Evolutionary conservation across 2,113 vertebrate species (phyloP).

Genomic region (Megaleporinus macrocephalus): DNA sequence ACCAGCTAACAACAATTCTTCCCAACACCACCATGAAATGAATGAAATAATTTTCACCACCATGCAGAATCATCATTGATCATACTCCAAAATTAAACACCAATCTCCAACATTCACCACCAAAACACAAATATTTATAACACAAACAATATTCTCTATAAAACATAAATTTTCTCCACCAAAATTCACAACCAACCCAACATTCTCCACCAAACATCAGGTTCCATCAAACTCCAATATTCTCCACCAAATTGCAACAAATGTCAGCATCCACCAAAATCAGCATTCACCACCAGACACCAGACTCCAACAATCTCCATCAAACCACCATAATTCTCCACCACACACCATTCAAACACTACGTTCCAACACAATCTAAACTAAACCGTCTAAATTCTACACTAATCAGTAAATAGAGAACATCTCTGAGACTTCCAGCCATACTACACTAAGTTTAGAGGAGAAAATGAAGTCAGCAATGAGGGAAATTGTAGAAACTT

Average conservation of each 20-base stretch:
- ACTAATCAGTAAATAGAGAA: no score
- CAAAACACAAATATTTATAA: not conserved
- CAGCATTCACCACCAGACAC: not conserved
- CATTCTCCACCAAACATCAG: not conserved
- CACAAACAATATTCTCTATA: not conserved
- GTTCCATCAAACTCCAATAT: not conserved
- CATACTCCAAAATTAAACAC: not conserved
- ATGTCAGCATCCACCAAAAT: not conserved
- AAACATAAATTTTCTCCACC: not conserved
- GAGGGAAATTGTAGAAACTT: not conserved
- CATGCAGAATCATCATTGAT: not conserved
- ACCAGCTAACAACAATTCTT: no score
- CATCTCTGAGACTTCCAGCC: no score
- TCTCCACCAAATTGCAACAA: not conserved
- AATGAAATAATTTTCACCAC: not conserved
- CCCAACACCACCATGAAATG: no score
- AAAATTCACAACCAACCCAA: not conserved
- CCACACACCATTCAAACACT: not conserved
- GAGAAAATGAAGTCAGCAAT: no score
- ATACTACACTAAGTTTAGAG: no score
- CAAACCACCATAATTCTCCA: no score
- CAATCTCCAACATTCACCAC: not conserved
- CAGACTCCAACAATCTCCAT: no score
- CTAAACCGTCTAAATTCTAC: no score
- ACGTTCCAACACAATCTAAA: no score